A percentile compares a stretch with the other conserved stretches of the same genome.
phyloP scores from a whole-genome alignment of 2,888 invertebrate species.

The Agriopis aurantiaria region DNA sequence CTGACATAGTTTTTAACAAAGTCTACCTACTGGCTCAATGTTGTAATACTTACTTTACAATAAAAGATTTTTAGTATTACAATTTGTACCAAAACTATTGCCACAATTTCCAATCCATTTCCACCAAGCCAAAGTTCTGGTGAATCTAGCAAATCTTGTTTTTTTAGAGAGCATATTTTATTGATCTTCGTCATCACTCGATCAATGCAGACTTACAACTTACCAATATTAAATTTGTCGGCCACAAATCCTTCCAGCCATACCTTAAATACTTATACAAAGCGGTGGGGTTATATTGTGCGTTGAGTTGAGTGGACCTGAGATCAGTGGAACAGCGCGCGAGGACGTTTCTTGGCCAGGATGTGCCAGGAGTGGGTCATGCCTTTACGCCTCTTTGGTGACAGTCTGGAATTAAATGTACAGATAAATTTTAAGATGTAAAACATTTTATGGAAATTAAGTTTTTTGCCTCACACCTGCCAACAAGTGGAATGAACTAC shows the following conservation, averaged over 20 bases:
- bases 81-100: background rate
- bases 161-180: background rate
- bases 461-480: too few species aligned
- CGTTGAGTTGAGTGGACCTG: slow-evolving; percentile 32
- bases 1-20: background rate
- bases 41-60: slow-evolving; percentile 9
- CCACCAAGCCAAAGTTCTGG: too few species aligned
- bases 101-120: too few species aligned
- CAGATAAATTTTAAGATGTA: too few species aligned
- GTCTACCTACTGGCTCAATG: background rate
- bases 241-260: background rate
- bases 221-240: background rate
- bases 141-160: background rate
- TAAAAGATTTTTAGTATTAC: slow-evolving; percentile 9
- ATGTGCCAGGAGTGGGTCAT: slow-evolving; percentile 78
- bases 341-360: slow-evolving; percentile 76
- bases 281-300: slow-evolving; percentile 75
- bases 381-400: slow-evolving; percentile 78
- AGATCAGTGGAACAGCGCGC: slow-evolving; percentile 75
- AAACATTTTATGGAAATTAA: too few species aligned
- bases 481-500: too few species aligned
- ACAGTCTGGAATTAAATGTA: slow-evolving; percentile 64
- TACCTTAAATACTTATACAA: slow-evolving; percentile 47
- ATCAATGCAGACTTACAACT: slow-evolving; percentile 4
- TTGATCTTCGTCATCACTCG: slow-evolving; percentile 1